These are phyloP conservation scores for Gasterosteus nipponicus DNA, from an alignment of 2,113 vertebrate genomes.

Conservation along the genomic window DNA sequence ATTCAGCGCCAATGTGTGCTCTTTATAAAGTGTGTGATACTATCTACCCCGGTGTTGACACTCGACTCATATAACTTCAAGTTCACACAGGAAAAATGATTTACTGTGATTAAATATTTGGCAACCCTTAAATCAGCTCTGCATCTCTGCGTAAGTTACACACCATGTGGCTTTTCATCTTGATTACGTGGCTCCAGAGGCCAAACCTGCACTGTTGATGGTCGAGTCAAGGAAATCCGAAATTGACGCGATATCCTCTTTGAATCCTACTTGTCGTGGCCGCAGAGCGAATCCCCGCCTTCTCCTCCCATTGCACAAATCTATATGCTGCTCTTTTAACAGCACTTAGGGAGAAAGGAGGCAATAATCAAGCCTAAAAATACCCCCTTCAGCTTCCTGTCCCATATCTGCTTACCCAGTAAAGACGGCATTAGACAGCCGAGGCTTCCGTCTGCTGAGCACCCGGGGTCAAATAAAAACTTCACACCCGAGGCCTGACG, in stretches of 20 bases:
- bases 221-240: conserved; percentile 6
- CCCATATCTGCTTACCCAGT: conserved; percentile 72
- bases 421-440: conserved; percentile 53
- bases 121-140: conserved; percentile 33
- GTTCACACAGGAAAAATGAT: conserved; percentile 69
- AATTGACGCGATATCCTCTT: conserved; percentile 15
- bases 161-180: conserved; percentile 34
- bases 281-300: not conserved
- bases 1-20: conserved; percentile 48
- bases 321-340: conserved; percentile 13
- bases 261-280: not conserved
- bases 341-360: conserved; percentile 46
- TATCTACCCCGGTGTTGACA: conserved; percentile 64
- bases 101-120: conserved; percentile 49
- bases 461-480: conserved; percentile 31
- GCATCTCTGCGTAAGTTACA: conserved; percentile 32
- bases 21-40: conserved; percentile 32
- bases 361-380: conserved; percentile 77
- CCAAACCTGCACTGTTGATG: not conserved
- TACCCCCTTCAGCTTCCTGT: conserved; percentile 72
- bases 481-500: conserved; percentile 25
- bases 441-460: conserved; percentile 54
- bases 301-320: not conserved
- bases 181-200: conserved; percentile 13
- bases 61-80: conserved; percentile 53